These are phyloP conservation scores for Geopemphigus sp. DNA, from an alignment of 1,140 invertebrate species.

Conservation along the genomic window DNA sequence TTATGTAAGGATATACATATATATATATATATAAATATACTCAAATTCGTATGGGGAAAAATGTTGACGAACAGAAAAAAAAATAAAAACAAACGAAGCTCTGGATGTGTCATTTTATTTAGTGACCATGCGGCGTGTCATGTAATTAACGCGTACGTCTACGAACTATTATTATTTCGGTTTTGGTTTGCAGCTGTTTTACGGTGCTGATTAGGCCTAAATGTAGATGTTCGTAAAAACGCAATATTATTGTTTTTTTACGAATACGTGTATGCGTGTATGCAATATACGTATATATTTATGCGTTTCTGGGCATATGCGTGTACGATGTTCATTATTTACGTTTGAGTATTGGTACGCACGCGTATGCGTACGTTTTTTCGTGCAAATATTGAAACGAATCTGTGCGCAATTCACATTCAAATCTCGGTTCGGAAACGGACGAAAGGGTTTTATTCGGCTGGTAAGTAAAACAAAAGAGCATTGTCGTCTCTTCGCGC, in stretches of 20 bases:
- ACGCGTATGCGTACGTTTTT: neutral
- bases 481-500: neutral
- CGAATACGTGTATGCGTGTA: neutral
- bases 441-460: neutral
- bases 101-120: neutral
- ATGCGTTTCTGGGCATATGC: neutral
- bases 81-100: neutral
- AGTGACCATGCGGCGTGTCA: neutral
- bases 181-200: neutral
- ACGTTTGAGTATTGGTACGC: neutral
- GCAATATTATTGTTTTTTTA: too few species aligned
- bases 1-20: neutral
- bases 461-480: neutral
- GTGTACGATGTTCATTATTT: neutral
- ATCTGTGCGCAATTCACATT: neutral
- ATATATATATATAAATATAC: neutral
- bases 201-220: neutral
- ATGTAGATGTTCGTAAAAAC: too few species aligned
- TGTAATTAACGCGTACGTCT: neutral
- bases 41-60: slow-evolving; percentile 11
- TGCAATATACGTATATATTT: neutral
- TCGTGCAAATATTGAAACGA: neutral
- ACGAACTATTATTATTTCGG: neutral
- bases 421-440: neutral
- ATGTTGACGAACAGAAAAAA: neutral